Conservation (phyloP, 64 coral and sea anemone species). For the Montipora foliosa region DNA sequence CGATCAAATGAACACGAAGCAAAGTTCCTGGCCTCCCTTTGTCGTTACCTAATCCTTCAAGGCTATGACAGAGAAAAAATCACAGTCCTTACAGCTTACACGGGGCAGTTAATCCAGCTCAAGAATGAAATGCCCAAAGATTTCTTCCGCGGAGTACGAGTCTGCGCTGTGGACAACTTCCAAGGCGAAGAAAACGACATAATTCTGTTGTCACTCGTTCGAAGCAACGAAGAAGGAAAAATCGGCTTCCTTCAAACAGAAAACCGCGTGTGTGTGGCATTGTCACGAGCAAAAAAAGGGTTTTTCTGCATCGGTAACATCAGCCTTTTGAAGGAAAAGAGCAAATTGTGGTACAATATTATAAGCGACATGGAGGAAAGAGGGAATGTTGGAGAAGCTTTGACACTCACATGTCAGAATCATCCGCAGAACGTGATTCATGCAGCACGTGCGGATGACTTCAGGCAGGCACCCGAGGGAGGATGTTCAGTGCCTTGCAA, state of each 20-base stretch:
- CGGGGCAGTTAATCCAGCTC: constrained; percentile 82
- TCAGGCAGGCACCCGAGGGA: constrained; percentile 67
- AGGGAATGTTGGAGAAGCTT: constrained; percentile 64
- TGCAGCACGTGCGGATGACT: constrained; percentile 56
- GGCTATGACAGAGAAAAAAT: constrained; percentile 81
- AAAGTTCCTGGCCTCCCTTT: constrained; percentile 78
- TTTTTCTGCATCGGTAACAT: constrained; percentile 90
- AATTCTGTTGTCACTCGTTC: constrained; percentile 91
- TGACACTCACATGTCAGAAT: constrained; percentile 62
- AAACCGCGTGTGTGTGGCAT: constrained; percentile 92
- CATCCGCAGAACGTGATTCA: constrained; percentile 61
- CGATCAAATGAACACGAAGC: constrained; percentile 90
- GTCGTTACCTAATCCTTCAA: constrained; percentile 89
- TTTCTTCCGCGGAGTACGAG: constrained; percentile 77
- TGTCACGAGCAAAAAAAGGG: constrained; percentile 88
- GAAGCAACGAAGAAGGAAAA: constrained; percentile 87
- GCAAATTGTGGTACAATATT: constrained; percentile 69
- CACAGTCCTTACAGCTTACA: constrained; percentile 92
- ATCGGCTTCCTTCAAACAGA: constrained; percentile 82
- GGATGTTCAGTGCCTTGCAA: constrained; percentile 51
- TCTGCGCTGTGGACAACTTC: constrained; percentile 90
- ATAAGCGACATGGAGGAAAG: constrained; percentile 59
- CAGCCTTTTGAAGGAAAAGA: constrained; percentile 44
- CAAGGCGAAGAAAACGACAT: constrained; percentile 93
- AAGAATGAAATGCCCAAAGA: constrained; percentile 82